These are phyloP conservation scores for Lepus americanus DNA, from an alignment of 2,113 vertebrate genomes.

Conservation along the genomic window DNA sequence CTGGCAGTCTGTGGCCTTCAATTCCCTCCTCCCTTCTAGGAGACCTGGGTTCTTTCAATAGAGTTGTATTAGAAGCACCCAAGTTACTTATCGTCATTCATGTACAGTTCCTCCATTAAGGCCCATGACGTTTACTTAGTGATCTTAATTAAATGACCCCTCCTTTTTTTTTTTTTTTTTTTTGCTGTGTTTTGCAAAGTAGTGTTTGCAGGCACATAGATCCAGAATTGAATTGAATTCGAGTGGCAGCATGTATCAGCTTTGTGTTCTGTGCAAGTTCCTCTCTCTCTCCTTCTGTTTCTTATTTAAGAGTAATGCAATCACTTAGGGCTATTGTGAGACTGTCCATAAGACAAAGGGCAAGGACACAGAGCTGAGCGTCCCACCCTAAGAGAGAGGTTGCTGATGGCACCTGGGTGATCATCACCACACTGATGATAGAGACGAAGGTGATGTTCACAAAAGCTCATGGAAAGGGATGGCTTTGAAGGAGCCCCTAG, in stretches of 20 bases:
- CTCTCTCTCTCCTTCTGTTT: conserved; percentile 4
- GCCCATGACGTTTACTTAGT: conserved; percentile 24
- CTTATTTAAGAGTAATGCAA: conserved; percentile 18
- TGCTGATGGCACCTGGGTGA: neutral
- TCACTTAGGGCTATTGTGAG: conserved; percentile 15
- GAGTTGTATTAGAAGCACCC: neutral
- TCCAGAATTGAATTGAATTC: conserved; percentile 48
- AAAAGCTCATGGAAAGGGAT: conserved; percentile 21
- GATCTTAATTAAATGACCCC: conserved; percentile 25
- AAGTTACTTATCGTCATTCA: conserved; percentile 38
- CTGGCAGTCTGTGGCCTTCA: neutral
- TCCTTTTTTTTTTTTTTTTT: neutral
- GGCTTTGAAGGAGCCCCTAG: neutral
- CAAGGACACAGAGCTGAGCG: neutral
- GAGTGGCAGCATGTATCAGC: neutral
- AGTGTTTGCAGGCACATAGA: conserved; percentile 25
- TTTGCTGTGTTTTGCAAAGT: conserved; percentile 12
- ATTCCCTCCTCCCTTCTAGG: neutral
- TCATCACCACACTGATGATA: neutral
- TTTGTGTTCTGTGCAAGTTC: conserved; percentile 39
- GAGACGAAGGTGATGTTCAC: neutral
- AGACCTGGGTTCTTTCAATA: neutral
- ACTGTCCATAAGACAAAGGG: conserved; percentile 38
- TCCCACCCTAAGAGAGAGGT: neutral
- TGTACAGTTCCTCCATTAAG: conserved; percentile 27